phyloP scores from a whole-genome alignment of 2,113 vertebrate genomes.

The Apistogramma diplotaenia region DNA sequence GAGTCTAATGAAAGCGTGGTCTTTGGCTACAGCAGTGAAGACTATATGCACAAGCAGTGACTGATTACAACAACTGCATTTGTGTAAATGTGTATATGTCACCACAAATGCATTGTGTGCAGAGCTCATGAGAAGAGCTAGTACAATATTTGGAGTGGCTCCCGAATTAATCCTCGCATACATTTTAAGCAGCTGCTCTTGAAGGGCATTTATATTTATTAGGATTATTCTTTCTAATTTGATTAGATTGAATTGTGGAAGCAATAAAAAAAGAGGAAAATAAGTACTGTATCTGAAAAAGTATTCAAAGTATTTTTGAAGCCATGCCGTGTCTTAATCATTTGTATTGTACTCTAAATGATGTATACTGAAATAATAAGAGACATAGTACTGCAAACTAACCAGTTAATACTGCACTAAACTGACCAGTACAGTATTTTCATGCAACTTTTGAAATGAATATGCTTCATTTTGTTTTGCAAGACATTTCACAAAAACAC shows the following conservation, averaged over 20 bases:
- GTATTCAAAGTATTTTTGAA: no score
- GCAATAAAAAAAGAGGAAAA: neutral
- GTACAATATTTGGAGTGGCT: slow-evolving; percentile 20
- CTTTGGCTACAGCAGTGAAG: neutral
- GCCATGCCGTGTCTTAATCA: rapidly evolving
- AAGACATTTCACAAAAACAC: no score
- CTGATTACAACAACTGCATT: neutral
- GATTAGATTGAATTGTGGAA: neutral
- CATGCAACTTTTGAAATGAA: no score
- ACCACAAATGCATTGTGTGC: neutral
- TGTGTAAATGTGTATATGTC: neutral
- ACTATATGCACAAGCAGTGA: neutral
- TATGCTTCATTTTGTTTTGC: no score
- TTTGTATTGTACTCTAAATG: neutral
- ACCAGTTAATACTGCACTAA: no score
- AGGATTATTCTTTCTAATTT: neutral
- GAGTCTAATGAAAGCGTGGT: slow-evolving; percentile 21
- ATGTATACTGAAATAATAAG: neutral
- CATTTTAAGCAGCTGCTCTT: slow-evolving; percentile 11
- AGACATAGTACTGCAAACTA: no score
- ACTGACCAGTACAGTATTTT: no score
- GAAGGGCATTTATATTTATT: neutral
- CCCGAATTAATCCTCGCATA: neutral
- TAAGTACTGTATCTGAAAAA: neutral
- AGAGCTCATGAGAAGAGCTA: neutral